These are phyloP conservation scores for Megaceryle torquata DNA, from an alignment of 2,113 vertebrate species.

Conservation along the genomic window DNA sequence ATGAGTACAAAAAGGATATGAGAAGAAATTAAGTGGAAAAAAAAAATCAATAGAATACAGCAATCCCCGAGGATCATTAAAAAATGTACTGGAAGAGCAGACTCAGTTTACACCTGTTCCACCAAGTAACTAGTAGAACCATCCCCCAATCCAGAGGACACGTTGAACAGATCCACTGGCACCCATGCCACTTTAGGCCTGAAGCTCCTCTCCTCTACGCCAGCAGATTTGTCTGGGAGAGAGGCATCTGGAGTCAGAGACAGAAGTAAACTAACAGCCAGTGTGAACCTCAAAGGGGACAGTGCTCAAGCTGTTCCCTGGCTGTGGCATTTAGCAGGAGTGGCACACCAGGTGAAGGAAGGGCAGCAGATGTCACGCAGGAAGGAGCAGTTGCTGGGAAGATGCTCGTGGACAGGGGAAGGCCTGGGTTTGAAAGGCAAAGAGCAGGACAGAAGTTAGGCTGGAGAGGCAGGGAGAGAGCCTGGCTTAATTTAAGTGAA, in stretches of 20 bases:
- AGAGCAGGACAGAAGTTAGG: neutral
- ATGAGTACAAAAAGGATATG: neutral
- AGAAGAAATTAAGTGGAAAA: neutral
- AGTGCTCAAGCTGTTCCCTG: neutral
- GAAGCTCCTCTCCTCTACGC: neutral
- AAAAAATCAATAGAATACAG: neutral
- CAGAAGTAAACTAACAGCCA: neutral
- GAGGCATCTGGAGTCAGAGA: neutral
- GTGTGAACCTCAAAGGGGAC: rapidly evolving
- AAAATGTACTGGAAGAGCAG: neutral
- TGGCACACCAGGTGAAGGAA: neutral
- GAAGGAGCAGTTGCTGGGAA: neutral
- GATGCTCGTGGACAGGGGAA: neutral
- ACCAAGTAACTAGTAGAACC: neutral
- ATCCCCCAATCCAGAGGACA: neutral
- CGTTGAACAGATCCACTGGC: rapidly evolving
- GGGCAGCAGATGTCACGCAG: neutral
- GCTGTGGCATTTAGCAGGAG: neutral
- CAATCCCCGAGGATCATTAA: neutral
- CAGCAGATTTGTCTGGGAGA: neutral
- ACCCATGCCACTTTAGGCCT: neutral
- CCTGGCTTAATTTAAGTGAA: neutral
- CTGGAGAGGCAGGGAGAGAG: neutral
- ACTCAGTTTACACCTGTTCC: neutral
- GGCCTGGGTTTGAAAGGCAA: neutral